These are phyloP conservation scores for Callopanchax toddi DNA, from an alignment of 2,113 vertebrate genomes.

Conservation along the genomic window DNA sequence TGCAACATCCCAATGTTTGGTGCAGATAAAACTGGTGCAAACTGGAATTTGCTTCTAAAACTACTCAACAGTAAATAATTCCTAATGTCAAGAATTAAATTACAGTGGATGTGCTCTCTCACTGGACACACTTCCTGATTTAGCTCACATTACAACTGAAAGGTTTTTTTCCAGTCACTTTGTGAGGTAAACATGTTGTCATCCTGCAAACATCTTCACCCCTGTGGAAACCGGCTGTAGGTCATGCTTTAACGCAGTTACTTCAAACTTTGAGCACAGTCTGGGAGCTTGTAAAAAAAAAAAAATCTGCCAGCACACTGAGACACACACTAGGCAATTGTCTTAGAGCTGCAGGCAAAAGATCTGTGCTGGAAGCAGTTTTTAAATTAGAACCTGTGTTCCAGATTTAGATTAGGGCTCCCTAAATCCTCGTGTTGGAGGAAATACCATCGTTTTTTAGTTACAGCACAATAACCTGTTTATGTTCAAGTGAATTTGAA, in stretches of 20 bases:
- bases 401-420: slow-evolving; percentile 14
- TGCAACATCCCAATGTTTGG: too few relatives aligned
- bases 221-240: too few relatives aligned
- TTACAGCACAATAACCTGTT: too few relatives aligned
- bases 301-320: slow-evolving; percentile 6
- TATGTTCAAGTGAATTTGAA: not conserved
- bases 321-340: slow-evolving; percentile 32
- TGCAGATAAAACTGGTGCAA: too few relatives aligned
- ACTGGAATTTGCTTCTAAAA: too few relatives aligned
- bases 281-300: slow-evolving; percentile 17
- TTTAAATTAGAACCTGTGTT: slow-evolving; percentile 28
- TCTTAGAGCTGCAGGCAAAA: slow-evolving; percentile 27
- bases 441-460: too few relatives aligned
- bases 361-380: slow-evolving; percentile 21
- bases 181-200: not conserved
- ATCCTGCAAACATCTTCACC: not conserved
- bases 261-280: slow-evolving; percentile 37
- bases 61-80: not conserved
- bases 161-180: slow-evolving; percentile 9
- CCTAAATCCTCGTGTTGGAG: not conserved
- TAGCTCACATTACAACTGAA: not conserved
- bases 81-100: slow-evolving; percentile 50
- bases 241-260: too few relatives aligned
- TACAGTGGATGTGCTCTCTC: slow-evolving; percentile 25
- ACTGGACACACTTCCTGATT: slow-evolving; percentile 5